A percentile compares a stretch with the other conserved stretches of the same genome.
These are phyloP conservation scores for Apogon hyalosoma DNA, from an alignment of 2,797 vertebrate genomes.

Conservation along the genomic window DNA sequence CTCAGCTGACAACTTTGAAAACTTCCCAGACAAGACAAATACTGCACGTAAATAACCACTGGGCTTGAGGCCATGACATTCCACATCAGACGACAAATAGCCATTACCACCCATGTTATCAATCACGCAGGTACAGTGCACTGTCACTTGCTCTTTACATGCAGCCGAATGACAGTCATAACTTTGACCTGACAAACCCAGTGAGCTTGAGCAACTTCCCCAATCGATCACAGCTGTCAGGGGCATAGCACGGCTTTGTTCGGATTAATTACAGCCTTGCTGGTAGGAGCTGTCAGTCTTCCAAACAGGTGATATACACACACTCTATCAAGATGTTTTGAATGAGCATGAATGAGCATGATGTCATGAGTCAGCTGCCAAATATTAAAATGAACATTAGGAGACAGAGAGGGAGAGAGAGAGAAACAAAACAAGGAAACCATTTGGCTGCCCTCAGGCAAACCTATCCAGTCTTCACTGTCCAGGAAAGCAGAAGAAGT, in stretches of 20 bases:
- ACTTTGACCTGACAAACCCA: slow-evolving; percentile 74
- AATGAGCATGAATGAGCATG: slow-evolving; percentile 64
- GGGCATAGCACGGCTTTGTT: slow-evolving; percentile 67
- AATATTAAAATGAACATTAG: slow-evolving; percentile 65
- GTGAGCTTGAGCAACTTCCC: slow-evolving; percentile 78
- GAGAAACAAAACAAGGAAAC: slow-evolving; percentile 66
- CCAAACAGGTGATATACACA: slow-evolving; percentile 58
- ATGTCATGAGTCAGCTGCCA: slow-evolving; percentile 62
- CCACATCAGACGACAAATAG: slow-evolving; percentile 69
- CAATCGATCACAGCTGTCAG: slow-evolving; percentile 82
- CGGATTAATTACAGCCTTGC: slow-evolving; percentile 80
- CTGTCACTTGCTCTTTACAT: slow-evolving; percentile 67
- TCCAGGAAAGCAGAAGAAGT: slow-evolving; percentile 65
- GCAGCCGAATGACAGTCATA: slow-evolving; percentile 71
- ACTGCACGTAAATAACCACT: slow-evolving; percentile 49
- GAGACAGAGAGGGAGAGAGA: slow-evolving; percentile 16
- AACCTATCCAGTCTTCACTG: slow-evolving; percentile 60
- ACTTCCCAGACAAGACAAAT: slow-evolving; percentile 51
- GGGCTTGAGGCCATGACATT: slow-evolving; percentile 60
- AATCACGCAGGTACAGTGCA: slow-evolving; percentile 66
- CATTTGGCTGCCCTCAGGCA: slow-evolving; percentile 65
- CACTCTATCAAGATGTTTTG: slow-evolving; percentile 61
- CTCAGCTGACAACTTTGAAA: slow-evolving; percentile 27
- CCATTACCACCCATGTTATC: slow-evolving; percentile 60
- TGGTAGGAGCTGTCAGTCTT: slow-evolving; percentile 76